These are phyloP conservation scores for Drosophila ohnishii DNA, from an alignment of 1,140 invertebrate species.

Conservation along the genomic window DNA sequence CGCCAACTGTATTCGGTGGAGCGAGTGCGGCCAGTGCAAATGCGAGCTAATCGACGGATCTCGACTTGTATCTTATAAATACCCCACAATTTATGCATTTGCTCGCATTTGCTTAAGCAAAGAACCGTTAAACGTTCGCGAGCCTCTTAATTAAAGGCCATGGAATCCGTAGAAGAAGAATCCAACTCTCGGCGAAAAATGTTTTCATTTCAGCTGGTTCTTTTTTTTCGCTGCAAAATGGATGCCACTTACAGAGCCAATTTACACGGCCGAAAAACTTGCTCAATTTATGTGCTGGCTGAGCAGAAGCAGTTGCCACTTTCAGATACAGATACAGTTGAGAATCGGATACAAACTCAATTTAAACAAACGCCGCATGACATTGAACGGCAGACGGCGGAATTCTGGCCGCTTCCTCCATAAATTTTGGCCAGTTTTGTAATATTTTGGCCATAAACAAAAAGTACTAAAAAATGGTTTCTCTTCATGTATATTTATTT, in stretches of 20 bases:
- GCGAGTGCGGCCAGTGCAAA: constrained; percentile 9
- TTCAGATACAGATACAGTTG: constrained; percentile 10
- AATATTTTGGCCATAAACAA: constrained; percentile 59
- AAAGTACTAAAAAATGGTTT: constrained; percentile 43
- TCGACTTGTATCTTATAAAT: constrained; percentile 74
- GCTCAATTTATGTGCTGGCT: constrained; percentile 54
- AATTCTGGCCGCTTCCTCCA: constrained; percentile 62
- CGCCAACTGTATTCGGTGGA: constrained; percentile 38
- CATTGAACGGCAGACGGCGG: constrained; percentile 64
- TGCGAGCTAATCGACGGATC: constrained; percentile 61
- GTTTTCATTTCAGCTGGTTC: constrained; percentile 25
- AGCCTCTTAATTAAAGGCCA: constrained; percentile 65
- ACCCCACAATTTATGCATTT: constrained; percentile 70
- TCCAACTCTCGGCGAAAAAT: constrained; percentile 39
- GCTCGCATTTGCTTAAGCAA: constrained; percentile 66
- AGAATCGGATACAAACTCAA: constrained; percentile 39
- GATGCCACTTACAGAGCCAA: constrained; percentile 46
- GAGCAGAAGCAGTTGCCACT: constrained; percentile 22
- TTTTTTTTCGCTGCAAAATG: constrained; percentile 27
- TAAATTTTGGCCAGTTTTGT: constrained; percentile 75
- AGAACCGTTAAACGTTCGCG: constrained; percentile 71
- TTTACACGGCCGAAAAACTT: constrained; percentile 64
- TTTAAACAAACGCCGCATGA: constrained; percentile 64
- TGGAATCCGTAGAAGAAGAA: constrained; percentile 23
- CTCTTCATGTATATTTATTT: constrained; percentile 25